phyloP scores from a whole-genome alignment of 2,797 vertebrate genomes.

The Philypnodon macrostomus region DNA sequence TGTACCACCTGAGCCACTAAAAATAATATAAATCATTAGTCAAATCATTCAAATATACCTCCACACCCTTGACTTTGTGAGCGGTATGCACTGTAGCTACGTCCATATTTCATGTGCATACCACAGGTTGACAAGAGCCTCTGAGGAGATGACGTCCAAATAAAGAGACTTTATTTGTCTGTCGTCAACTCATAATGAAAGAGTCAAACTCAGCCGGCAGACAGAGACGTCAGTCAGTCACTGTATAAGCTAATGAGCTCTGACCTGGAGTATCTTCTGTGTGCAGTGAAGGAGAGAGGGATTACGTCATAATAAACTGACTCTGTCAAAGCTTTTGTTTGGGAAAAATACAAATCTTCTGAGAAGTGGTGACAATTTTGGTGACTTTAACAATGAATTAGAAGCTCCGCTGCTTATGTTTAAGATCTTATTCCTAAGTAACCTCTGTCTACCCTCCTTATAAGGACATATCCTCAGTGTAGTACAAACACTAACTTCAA shows the following conservation, averaged over 20 bases:
- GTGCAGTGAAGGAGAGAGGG: slow-evolving; percentile 21
- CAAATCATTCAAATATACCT: slow-evolving; percentile 2
- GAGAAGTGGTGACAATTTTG: too few species aligned
- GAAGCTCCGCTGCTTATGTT: too few species aligned
- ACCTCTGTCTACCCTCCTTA: too few species aligned
- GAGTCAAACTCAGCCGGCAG: slow-evolving; percentile 22
- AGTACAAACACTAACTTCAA: too few species aligned
- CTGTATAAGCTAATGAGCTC: slow-evolving; percentile 23
- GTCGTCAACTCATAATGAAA: slow-evolving; percentile 57
- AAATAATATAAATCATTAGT: too few species aligned
- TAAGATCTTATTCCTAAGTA: too few species aligned
- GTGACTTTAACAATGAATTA: too few species aligned
- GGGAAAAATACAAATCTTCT: too few species aligned
- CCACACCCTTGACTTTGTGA: slow-evolving; percentile 21
- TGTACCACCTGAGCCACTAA: too few species aligned
- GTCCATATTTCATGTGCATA: slow-evolving; percentile 18
- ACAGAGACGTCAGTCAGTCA: slow-evolving; percentile 42
- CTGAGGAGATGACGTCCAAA: slow-evolving; percentile 33
- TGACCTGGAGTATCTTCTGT: slow-evolving; percentile 7
- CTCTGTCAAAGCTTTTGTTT: background rate
- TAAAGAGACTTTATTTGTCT: slow-evolving; percentile 36
- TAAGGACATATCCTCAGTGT: too few species aligned
- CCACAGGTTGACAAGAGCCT: slow-evolving; percentile 16
- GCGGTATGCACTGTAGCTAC: background rate
- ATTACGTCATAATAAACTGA: slow-evolving; percentile 2